Evolutionary conservation across 1,140 invertebrate species (phyloP).

Genomic region (Zaprionus inermis): DNA sequence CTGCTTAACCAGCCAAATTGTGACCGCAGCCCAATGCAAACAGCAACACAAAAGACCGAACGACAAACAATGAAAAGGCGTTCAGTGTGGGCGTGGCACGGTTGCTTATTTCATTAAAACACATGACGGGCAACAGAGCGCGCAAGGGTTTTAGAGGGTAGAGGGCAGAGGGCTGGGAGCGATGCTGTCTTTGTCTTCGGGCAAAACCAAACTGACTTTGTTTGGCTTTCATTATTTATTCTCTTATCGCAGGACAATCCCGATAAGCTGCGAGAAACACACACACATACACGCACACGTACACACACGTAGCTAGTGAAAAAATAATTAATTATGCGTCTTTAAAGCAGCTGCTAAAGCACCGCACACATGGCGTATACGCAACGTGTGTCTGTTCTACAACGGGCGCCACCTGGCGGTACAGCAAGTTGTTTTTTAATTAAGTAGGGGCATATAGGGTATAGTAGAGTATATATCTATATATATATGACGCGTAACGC

Average conservation of each 20-base stretch:
- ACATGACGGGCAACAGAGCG: constrained; percentile 48
- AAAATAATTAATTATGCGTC: constrained; percentile 67
- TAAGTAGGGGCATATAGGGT: neutral
- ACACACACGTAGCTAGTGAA: constrained; percentile 4
- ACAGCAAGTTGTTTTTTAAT: neutral
- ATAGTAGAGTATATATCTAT: no score
- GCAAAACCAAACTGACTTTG: constrained; percentile 57
- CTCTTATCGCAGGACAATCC: constrained; percentile 58
- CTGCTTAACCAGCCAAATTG: constrained; percentile 44
- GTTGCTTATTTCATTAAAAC: constrained; percentile 67
- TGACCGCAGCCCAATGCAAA: constrained; percentile 42
- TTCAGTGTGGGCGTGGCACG: constrained; percentile 35
- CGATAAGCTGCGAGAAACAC: constrained; percentile 37
- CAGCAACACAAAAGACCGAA: constrained; percentile 24
- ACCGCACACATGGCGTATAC: constrained; percentile 46
- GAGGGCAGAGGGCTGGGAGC: neutral
- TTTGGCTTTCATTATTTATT: constrained; percentile 81
- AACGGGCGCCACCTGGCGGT: constrained; percentile 21
- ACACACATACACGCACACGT: constrained; percentile 1
- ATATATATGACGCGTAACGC: constrained; percentile 10
- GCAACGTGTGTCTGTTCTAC: constrained; percentile 33
- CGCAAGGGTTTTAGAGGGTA: no score
- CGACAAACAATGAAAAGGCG: constrained; percentile 17
- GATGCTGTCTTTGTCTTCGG: constrained; percentile 40
- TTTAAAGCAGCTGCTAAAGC: constrained; percentile 41